Base-by-base conservation (phyloP, 2,888 invertebrate genomes). In the Stenotaenia linearis region DNA sequence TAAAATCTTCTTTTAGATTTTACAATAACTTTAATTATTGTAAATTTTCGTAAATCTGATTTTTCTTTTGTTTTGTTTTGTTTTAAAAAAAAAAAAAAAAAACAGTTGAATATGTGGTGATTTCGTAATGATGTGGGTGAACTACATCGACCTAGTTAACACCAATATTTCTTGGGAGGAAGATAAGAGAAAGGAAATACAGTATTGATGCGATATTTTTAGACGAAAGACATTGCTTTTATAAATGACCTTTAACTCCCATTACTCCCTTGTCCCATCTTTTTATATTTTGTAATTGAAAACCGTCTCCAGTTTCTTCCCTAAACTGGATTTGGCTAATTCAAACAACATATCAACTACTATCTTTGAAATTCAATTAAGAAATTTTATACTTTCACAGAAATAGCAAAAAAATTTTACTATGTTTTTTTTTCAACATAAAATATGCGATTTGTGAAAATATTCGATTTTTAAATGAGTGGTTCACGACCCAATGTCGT, bases 281-380 rank as follows among this genome's bases (percentile, higher is more conserved):
- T 50, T 50, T 50, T 25, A 69, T 28, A 28, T 69, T 69, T 69
- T 69, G 69, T 69, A 69, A 69, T 69, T 69, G 69, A 69, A 40
- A 69, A 69, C 69, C 25, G 28, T 9, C 69, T 69, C 69, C 25
- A 69, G 69, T 69, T 69, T 2, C 28, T 25, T 10, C 69, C 32
- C 9, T 32, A 69, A 69, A 69, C 69, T 69, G 69, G 28, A 28
- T 25, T 69, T 69, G 69, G 23, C 69, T n/a, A 69, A 69, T 28
- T 25, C 25, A 69, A 25, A 69, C 28, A 28, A 69, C 69, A 69
- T 69, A 1, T 28, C 25, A 25, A 15, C 5, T 23, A 25, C 28
- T 50, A 69, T 69, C 69, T 50, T 50, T 50, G 50, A 50, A 50
- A 69, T 28, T 69, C 69, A 28, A 69, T 69, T 69, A 69, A 69